Conservation (phyloP, 2,113 vertebrate genomes). For the Chiloscyllium plagiosum region DNA sequence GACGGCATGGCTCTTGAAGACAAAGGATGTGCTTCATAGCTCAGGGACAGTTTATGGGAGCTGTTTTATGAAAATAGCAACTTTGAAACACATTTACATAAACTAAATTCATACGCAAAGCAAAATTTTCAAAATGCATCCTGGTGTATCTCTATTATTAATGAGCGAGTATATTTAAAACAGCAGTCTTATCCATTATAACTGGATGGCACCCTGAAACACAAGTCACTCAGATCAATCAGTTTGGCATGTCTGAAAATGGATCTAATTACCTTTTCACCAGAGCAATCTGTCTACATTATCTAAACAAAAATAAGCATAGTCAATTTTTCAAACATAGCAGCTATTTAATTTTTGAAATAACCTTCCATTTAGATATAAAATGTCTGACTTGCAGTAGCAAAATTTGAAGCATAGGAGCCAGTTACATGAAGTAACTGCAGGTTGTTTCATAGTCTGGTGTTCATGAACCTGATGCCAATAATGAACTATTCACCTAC, state of each 20-base stretch:
- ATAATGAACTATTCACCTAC: not conserved
- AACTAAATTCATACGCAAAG: not conserved
- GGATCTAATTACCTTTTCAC: not conserved
- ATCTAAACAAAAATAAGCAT: not conserved
- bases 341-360: not conserved
- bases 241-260: not conserved
- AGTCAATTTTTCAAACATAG: not conserved
- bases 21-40: not conserved
- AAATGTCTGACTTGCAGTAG: slow-evolving; percentile 24
- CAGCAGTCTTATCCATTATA: not conserved
- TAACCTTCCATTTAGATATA: not conserved
- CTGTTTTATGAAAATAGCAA: not conserved
- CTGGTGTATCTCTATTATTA: not conserved
- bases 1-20: not conserved
- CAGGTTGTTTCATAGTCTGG: not conserved
- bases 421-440: not conserved
- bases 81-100: not conserved
- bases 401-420: slow-evolving; percentile 12
- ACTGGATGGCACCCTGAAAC: not conserved
- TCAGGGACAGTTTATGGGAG: not conserved
- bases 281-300: slow-evolving; percentile 25
- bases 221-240: not conserved
- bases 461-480: not conserved
- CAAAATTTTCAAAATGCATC: not conserved
- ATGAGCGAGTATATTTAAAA: not conserved